A percentile compares a stretch with the other conserved stretches of the same genome.
phyloP scores from a whole-genome alignment of 2,888 invertebrate genomes.

The Hemicrepidius hirtus region DNA sequence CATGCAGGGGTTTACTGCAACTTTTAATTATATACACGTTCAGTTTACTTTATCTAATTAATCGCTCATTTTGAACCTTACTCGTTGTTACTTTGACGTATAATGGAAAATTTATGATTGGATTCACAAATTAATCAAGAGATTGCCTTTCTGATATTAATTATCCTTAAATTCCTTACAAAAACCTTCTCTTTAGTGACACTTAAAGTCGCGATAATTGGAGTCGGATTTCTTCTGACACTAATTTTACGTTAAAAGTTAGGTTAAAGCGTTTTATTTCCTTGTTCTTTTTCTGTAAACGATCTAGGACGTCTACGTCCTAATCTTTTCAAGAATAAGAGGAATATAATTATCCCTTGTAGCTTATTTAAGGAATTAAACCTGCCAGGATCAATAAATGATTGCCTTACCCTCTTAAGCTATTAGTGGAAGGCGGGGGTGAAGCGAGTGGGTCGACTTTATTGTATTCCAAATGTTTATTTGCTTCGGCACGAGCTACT shows the following conservation, averaged over 20 bases:
- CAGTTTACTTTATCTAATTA: conserved; percentile 48
- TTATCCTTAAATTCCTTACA: conserved; percentile 46
- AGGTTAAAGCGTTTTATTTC: conserved; percentile 32
- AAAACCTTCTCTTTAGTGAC: conserved; percentile 18
- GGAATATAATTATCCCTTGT: conserved; percentile 48
- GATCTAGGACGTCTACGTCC: conserved; percentile 25
- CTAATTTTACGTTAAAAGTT: conserved; percentile 32
- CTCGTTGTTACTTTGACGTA: conserved; percentile 51
- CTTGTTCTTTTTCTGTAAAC: conserved; percentile 27
- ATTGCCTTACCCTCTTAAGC: conserved; percentile 48
- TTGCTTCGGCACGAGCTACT: conserved; percentile 36
- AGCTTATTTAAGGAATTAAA: conserved; percentile 52
- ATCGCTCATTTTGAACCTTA: conserved; percentile 48
- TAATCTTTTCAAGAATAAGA: conserved; percentile 42
- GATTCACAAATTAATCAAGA: conserved; percentile 54
- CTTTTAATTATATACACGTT: conserved; percentile 48
- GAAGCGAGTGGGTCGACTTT: conserved; percentile 38
- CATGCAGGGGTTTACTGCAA: conserved; percentile 34
- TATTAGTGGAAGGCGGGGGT: conserved; percentile 41
- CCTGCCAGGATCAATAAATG: conserved; percentile 50
- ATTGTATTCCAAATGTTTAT: conserved; percentile 49
- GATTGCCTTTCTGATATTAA: conserved; percentile 51
- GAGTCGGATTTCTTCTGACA: conserved; percentile 25
- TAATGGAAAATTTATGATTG: conserved; percentile 57
- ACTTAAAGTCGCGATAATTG: conserved; percentile 23